phyloP scores from a whole-genome alignment of 2,797 vertebrate genomes.

The Anisognathus igniventris region DNA sequence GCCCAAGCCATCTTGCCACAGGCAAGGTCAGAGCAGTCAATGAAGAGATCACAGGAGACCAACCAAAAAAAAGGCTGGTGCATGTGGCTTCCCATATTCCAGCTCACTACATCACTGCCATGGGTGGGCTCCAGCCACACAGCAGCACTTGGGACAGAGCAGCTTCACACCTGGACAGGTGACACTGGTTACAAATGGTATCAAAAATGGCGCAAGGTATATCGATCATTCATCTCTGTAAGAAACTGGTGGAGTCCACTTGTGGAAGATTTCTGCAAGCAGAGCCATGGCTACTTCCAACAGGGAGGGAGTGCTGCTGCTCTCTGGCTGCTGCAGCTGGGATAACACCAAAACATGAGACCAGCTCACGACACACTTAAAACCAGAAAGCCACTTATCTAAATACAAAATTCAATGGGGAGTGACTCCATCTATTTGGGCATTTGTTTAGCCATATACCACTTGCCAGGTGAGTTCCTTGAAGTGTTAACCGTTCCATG shows the following conservation, averaged over 20 bases:
- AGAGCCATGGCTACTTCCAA: not conserved
- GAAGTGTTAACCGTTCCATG: not conserved
- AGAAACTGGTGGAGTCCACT: not conserved
- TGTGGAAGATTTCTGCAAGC: not conserved
- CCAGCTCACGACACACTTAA: not conserved
- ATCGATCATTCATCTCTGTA: fast-evolving
- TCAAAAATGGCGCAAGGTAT: not conserved
- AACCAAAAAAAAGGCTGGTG: not conserved
- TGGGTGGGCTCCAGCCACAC: not conserved
- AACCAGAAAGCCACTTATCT: not conserved
- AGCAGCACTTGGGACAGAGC: not conserved
- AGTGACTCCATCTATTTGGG: not conserved
- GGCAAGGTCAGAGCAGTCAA: not conserved
- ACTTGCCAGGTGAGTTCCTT: not conserved
- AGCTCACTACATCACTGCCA: not conserved
- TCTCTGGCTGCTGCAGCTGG: not conserved
- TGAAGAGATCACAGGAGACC: not conserved
- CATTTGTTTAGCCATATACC: not conserved
- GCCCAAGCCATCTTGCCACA: not conserved
- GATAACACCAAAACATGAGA: not conserved
- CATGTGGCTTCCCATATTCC: not conserved
- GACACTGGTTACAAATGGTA: not conserved
- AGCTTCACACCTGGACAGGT: not conserved
- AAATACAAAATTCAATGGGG: not conserved
- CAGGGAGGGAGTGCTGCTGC: not conserved